Evolutionary conservation across 2,797 vertebrate genomes (phyloP), one percentile per base, ranked within the genome.

Genomic region (Microctenopoma stevenorrisi): DNA sequence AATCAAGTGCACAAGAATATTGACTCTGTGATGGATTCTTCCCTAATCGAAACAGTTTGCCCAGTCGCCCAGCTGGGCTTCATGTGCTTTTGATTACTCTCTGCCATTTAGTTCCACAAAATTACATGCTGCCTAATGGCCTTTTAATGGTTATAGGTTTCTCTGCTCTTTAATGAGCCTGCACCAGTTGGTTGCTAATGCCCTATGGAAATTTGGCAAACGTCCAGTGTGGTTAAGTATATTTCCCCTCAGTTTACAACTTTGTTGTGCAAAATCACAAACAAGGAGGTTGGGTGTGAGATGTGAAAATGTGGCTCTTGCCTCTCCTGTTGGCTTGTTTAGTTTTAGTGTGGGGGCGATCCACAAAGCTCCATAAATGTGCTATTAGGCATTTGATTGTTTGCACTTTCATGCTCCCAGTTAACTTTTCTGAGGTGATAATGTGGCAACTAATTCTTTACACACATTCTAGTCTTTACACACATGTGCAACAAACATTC

Each of bases 131-230:
- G 96, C 96, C 97, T 98, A 98, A 98, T 97, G 96, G 96, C 94
- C 95, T 98, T 99, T 98, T 98, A 98, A 98, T 98, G 97, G 96
- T 98, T 98, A 98, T 98, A 96, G 96, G 96, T 97, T 97, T 97
- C 95, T 95, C 88, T 94, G 93, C 93, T 93, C 94, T 96, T 96
- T 96, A 98, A 98, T 97, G 96, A 98, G 97, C 94, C 95, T 96
- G 96, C 95, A 96, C 96, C 96, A 97, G 96, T 98, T 97, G 97
- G 96, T 95, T 97, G 95, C 95, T 96, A 97, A 98, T 97, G 96
- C 96, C 96, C 95, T 94, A 93, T 97, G 95, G 96, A 97, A 95
- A 96, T 96, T 92, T 98, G 97, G 97, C 95, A 64, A 92, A 54
- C 72, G 55, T 94, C 96, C 97, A 97, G 94, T 91, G 85, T 83